Conservation (phyloP, 2,113 vertebrate species). For the Cygnus atratus region DNA sequence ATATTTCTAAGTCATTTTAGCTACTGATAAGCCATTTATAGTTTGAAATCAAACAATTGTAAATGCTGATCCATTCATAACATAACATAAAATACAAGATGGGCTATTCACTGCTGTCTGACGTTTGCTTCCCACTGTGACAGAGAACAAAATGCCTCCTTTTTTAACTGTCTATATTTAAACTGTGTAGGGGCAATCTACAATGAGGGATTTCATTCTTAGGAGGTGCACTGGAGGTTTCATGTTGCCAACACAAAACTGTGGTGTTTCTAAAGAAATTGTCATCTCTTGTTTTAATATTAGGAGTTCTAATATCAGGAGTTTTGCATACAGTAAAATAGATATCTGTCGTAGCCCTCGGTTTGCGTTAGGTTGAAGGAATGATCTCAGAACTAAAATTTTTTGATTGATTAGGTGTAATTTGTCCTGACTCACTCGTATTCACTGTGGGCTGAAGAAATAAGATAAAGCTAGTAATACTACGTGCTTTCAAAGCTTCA, state of each 20-base stretch:
- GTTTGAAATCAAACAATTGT: constrained; percentile 54
- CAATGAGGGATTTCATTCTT: constrained; percentile 43
- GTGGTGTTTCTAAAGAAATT: not conserved
- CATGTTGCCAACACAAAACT: not conserved
- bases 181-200: not conserved
- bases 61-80: constrained; percentile 55
- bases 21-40: constrained; percentile 40
- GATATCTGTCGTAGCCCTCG: not conserved
- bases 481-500: not conserved
- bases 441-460: not conserved
- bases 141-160: constrained; percentile 5
- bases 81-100: constrained; percentile 30
- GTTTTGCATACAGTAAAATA: not conserved
- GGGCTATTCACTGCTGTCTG: constrained; percentile 5
- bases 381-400: fast-evolving
- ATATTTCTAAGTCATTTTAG: not conserved
- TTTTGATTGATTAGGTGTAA: not conserved
- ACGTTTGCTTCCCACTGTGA: fast-evolving
- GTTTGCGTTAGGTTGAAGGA: not conserved
- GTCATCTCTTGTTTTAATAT: not conserved
- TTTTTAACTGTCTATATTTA: constrained; percentile 17
- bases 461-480: not conserved
- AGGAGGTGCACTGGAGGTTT: not conserved
- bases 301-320: not conserved
- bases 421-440: not conserved